phyloP scores from a whole-genome alignment of 2,113 vertebrate species.

The Dromas ardeola region DNA sequence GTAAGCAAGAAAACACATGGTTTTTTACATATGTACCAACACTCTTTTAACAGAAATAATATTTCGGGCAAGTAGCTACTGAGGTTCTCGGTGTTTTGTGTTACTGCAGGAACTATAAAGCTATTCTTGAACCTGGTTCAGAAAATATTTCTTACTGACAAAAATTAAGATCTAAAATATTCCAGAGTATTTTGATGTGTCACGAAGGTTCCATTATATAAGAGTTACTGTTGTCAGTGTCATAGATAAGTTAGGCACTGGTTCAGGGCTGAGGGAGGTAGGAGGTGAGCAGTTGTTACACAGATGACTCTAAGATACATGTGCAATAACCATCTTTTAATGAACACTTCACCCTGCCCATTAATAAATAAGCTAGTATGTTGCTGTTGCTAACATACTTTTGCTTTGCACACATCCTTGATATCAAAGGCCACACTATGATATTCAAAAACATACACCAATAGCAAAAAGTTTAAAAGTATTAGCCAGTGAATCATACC shows the following conservation, averaged over 20 bases:
- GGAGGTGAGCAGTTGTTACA: neutral
- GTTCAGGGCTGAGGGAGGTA: neutral
- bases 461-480: neutral
- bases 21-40: neutral
- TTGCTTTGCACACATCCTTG: neutral
- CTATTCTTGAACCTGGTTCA: neutral
- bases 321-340: neutral
- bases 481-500: neutral
- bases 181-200: neutral
- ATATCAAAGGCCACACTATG: neutral
- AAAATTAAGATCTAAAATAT: neutral
- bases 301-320: neutral
- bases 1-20: neutral
- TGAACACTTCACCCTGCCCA: neutral
- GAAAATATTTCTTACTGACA: neutral
- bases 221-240: neutral
- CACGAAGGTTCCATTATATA: neutral
- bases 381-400: neutral
- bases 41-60: neutral
- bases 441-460: neutral
- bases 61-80: neutral
- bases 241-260: neutral
- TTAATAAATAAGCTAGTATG: neutral
- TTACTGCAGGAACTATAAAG: neutral
- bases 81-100: neutral